These are phyloP conservation scores for Pyrrhosoma nymphula DNA, from an alignment of 2,888 invertebrate species.

Conservation along the genomic window DNA sequence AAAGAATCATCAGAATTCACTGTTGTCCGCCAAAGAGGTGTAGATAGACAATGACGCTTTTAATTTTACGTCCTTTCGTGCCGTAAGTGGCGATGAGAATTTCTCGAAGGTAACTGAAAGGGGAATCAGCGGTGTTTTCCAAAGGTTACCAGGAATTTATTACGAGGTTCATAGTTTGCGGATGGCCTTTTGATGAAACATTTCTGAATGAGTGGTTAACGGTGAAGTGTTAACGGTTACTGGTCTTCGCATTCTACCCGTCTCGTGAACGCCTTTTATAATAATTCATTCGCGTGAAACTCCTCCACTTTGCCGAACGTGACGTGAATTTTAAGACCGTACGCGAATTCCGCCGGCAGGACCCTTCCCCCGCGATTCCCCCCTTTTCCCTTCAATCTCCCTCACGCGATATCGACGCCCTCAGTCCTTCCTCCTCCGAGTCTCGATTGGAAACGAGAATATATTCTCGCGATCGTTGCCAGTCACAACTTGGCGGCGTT, in stretches of 20 bases:
- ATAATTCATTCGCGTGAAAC: slow-evolving; percentile 3
- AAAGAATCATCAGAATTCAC: neutral
- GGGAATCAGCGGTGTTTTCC: neutral
- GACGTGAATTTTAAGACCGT: neutral
- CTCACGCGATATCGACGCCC: neutral
- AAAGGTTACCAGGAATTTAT: neutral
- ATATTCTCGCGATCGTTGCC: neutral
- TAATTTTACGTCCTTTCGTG: neutral
- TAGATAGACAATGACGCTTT: neutral
- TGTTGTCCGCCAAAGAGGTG: neutral
- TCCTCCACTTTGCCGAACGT: neutral
- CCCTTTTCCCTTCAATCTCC: neutral
- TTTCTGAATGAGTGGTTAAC: neutral
- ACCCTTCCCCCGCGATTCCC: neutral
- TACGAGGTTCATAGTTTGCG: neutral
- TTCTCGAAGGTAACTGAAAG: neutral
- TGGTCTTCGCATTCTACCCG: neutral
- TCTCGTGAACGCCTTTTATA: neutral
- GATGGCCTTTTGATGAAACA: neutral
- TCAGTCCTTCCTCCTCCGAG: neutral
- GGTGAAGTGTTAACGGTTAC: neutral
- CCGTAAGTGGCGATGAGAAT: neutral
- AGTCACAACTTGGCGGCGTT: neutral
- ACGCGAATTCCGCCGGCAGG: neutral
- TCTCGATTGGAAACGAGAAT: neutral